Evolutionary conservation across 2,797 vertebrate genomes (phyloP).

Genomic region (Eptatretus atami): DNA sequence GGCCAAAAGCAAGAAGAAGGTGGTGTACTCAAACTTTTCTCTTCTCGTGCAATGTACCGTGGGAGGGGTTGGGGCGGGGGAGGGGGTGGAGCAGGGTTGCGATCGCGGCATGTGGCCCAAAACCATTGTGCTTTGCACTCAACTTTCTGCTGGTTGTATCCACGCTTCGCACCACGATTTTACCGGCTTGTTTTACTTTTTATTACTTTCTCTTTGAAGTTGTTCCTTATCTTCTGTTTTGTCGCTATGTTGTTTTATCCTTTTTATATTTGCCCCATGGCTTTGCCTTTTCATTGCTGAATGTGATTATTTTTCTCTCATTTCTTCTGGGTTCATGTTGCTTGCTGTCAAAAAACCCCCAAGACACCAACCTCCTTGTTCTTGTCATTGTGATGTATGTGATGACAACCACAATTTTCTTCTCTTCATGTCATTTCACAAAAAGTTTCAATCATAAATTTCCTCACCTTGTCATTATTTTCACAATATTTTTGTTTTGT

Average conservation of each 20-base stretch:
- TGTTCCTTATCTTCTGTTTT: conserved; percentile 11
- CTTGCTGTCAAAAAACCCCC: too few relatives aligned
- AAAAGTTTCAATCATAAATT: too few relatives aligned
- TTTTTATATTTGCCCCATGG: too few relatives aligned
- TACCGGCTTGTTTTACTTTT: conserved; percentile 16
- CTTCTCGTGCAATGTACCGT: conserved; percentile 8
- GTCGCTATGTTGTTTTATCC: conserved; percentile 11
- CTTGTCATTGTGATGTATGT: too few relatives aligned
- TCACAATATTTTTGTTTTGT: too few relatives aligned
- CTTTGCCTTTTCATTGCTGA: too few relatives aligned
- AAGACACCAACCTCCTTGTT: too few relatives aligned
- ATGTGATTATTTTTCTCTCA: too few relatives aligned
- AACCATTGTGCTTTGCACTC: background rate
- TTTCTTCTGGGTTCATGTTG: too few relatives aligned
- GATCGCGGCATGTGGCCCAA: background rate
- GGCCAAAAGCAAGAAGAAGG: conserved; percentile 99
- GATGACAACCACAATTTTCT: too few relatives aligned
- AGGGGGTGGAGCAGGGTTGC: background rate
- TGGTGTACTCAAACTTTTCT: conserved; percentile 53
- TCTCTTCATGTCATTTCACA: too few relatives aligned
- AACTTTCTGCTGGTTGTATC: conserved; percentile 21
- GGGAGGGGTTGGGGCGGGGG: background rate
- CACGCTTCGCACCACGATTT: conserved; percentile 22
- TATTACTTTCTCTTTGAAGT: conserved; percentile 8
- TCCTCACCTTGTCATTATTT: too few relatives aligned